Evolutionary conservation across 2,888 invertebrate genomes (phyloP).

Genomic region (Quadroppia sp.): DNA sequence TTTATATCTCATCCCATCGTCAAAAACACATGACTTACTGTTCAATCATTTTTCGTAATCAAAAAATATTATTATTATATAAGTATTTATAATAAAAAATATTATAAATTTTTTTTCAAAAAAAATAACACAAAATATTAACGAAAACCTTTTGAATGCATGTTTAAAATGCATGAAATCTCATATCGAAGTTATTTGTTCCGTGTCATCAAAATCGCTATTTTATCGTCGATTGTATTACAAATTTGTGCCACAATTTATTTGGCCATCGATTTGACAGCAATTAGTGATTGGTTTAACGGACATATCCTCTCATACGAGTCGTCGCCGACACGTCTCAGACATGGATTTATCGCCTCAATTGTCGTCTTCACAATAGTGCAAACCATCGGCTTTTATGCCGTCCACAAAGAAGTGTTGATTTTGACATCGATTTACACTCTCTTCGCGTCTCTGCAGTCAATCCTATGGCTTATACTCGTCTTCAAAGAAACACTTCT

Average conservation of each 20-base stretch:
- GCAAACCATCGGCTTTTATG: background rate
- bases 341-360: background rate
- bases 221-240: background rate
- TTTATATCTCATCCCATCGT: too few relatives aligned
- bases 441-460: background rate
- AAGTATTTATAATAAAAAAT: too few relatives aligned
- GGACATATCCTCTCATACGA: background rate
- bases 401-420: background rate
- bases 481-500: background rate
- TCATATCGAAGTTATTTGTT: background rate
- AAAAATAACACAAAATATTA: background rate
- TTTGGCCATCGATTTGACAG: background rate
- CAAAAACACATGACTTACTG: too few relatives aligned
- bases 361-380: background rate
- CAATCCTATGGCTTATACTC: conserved; percentile 1
- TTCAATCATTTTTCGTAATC: too few relatives aligned
- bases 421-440: background rate
- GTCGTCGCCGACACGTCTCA: background rate
- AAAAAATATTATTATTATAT: too few relatives aligned
- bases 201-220: background rate
- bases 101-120: too few relatives aligned
- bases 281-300: background rate
- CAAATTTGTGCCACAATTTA: background rate
- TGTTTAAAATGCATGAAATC: background rate
- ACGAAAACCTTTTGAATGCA: background rate